Conservation (phyloP, 2,797 vertebrate genomes). For the Silurus aristotelis region DNA sequence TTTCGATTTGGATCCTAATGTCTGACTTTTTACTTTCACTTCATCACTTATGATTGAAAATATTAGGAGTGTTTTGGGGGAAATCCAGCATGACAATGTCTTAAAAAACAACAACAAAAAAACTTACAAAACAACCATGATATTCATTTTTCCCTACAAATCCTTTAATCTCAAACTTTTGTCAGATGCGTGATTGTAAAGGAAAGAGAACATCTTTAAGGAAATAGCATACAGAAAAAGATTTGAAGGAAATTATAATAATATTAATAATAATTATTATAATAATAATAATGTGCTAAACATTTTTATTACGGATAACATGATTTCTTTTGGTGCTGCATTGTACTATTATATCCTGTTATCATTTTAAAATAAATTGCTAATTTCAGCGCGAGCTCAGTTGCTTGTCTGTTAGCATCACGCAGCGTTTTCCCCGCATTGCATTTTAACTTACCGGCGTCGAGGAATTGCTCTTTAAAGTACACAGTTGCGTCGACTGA, state of each 20-base stretch:
- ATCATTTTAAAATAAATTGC: too few relatives aligned
- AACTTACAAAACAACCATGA: background rate
- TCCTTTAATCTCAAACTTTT: background rate
- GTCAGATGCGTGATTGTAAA: background rate
- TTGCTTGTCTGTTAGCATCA: background rate
- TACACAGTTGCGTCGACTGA: slow-evolving; percentile 77
- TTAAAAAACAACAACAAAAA: background rate
- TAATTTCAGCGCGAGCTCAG: background rate
- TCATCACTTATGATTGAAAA: background rate
- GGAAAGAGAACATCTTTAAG: background rate
- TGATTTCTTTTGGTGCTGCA: background rate
- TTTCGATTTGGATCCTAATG: background rate
- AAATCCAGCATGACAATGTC: background rate
- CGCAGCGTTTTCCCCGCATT: too few relatives aligned
- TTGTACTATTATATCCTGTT: background rate
- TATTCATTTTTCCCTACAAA: too few relatives aligned
- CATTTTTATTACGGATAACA: too few relatives aligned
- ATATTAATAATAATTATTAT: too few relatives aligned
- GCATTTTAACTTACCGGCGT: slow-evolving; percentile 80
- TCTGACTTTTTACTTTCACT: background rate
- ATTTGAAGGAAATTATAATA: too few relatives aligned
- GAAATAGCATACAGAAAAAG: background rate
- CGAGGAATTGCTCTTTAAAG: slow-evolving; percentile 87
- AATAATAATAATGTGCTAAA: background rate
- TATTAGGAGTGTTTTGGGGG: background rate